Evolutionary conservation across 2,888 invertebrate genomes (phyloP).

Genomic region (Thymelicus acteon): DNA sequence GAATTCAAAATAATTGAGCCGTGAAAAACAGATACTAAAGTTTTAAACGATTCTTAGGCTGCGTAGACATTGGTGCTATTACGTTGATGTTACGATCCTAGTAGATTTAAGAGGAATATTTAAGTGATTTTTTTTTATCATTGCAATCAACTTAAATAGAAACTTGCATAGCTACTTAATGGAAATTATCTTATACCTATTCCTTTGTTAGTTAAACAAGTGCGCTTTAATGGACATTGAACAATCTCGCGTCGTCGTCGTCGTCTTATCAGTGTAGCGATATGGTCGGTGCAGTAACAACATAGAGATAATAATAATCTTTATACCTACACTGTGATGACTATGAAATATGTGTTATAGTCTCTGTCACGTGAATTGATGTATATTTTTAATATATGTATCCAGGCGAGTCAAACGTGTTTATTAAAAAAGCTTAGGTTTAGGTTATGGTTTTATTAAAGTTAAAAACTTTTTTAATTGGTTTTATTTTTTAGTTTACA

Average conservation of each 20-base stretch:
- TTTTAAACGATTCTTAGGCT: too few species aligned
- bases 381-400: too few species aligned
- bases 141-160: background rate
- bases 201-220: constrained; percentile 2
- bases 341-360: background rate
- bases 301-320: background rate
- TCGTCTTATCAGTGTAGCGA: background rate
- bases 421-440: too few species aligned
- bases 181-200: background rate
- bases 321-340: background rate
- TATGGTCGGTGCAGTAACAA: background rate
- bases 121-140: background rate
- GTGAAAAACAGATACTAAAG: too few species aligned
- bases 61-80: too few species aligned
- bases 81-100: too few species aligned
- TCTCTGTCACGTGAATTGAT: too few species aligned
- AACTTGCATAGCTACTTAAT: background rate
- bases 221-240: constrained; percentile 1
- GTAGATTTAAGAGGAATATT: too few species aligned
- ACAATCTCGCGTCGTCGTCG: background rate
- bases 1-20: too few species aligned
- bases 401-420: too few species aligned
- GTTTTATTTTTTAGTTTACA: background rate
- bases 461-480: background rate
- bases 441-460: too few species aligned